Evolutionary conservation across 1,140 invertebrate genomes (phyloP), one percentile per base, ranked within the genome.

Genomic region (Samia ricini): DNA sequence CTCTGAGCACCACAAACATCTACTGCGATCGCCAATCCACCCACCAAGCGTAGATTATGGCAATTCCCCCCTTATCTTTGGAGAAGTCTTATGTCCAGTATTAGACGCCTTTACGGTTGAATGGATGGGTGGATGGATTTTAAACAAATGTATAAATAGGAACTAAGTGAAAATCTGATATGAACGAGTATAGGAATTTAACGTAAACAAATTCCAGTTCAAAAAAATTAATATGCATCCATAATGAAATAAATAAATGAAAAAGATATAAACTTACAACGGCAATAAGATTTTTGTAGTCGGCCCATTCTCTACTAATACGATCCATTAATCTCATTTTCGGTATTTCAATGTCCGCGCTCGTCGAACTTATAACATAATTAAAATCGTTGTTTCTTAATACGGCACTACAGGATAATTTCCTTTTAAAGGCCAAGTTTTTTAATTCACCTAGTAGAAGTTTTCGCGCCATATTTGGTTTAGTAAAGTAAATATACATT

Each of bases 261-360:
- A 42, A 52, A 66, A 59, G 36, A 19, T 52, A 62, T 56, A 26
- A 61, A 87, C 86, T 84, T 66, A 89, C 86, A 55, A 88, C 61
- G 12, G 86, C 82, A 54, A 85, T 66, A 58, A 77, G 79, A 60
- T 85, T 77, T 24, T 71, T 68, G 56, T 79, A 88, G 33, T 67
- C 60, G 19, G 69, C 55, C 3, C 66, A 74, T 26, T 85, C 61
- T 19, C 22, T 56, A 81, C 79, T 87, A 0, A 89, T 52, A 10
- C 74, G 68, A 21, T 89, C 83, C 62, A 84, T 50, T 63, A 88
- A 78, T n/a, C 74, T 76, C 42, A 59, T 68, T 56, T 87, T 75
- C 0, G 85, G 79, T n/a, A 87, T 61, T 12, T 76, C 74, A 19
- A 87, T 64, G 60, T 89, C 85, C 12, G 66, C 58, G 12, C 84